A percentile compares a stretch with the other conserved stretches of the same genome.
Conservation (phyloP, 2,888 invertebrate genomes). For the Mactromeris polynyma region DNA sequence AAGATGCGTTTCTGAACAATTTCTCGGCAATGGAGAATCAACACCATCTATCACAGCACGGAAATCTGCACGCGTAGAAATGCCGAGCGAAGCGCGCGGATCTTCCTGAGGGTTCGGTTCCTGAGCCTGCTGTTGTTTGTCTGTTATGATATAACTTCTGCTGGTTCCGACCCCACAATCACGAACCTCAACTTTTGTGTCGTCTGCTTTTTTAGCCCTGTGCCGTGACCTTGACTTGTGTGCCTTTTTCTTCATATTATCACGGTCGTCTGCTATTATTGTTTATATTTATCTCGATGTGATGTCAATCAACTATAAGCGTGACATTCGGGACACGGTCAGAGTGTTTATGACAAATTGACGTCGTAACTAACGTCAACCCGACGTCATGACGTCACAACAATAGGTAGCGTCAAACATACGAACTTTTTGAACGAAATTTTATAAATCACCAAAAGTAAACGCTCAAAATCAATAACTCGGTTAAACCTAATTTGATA, state of each 20-base stretch:
- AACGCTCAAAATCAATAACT: no score
- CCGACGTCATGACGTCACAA: constrained; percentile 1
- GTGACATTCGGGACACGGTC: neutral
- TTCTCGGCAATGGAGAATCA: neutral
- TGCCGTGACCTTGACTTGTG: neutral
- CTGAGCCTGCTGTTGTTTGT: neutral
- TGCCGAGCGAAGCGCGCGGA: neutral
- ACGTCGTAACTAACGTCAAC: neutral
- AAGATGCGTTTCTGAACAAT: neutral
- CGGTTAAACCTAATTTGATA: no score
- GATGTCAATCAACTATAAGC: neutral
- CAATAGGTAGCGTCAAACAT: neutral
- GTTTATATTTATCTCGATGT: neutral
- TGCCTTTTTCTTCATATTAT: constrained; percentile 2
- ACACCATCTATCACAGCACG: neutral
- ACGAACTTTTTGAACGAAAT: neutral
- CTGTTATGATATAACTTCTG: neutral
- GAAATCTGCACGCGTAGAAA: neutral
- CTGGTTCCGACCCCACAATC: neutral
- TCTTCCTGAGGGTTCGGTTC: neutral
- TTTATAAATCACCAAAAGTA: neutral
- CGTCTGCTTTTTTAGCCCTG: neutral
- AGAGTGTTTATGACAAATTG: neutral
- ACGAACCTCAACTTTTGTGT: neutral
- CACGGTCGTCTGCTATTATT: neutral